A percentile compares a stretch with the other conserved stretches of the same genome.
These are phyloP conservation scores for Hydrozoanthus gracilis DNA, from an alignment of 92 coral and sea anemone genomes.

Conservation along the genomic window DNA sequence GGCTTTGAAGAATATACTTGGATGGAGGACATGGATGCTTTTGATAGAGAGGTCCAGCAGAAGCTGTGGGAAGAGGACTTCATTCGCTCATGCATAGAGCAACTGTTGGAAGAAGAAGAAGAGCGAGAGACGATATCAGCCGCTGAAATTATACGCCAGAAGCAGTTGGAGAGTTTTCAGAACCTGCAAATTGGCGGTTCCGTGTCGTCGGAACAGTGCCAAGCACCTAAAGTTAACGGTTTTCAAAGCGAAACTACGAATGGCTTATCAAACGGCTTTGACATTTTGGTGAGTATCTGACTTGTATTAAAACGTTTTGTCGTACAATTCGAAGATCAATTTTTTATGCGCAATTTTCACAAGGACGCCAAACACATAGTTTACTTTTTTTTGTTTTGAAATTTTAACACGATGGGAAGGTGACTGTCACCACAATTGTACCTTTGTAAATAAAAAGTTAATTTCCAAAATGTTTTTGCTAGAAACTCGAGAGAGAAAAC, in stretches of 20 bases:
- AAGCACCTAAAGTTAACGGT: conserved; percentile 68
- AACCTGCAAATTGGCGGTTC: conserved; percentile 69
- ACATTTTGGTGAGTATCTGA: conserved; percentile 75
- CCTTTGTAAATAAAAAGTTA: background rate
- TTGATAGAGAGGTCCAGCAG: conserved; percentile 83
- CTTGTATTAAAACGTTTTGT: conserved; percentile 16
- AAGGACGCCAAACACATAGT: conserved; percentile 21
- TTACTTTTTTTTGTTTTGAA: conserved; percentile 30
- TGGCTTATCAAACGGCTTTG: conserved; percentile 71
- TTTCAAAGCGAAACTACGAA: conserved; percentile 60
- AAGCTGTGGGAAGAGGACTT: conserved; percentile 93
- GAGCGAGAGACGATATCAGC: conserved; percentile 95
- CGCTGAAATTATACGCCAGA: conserved; percentile 87
- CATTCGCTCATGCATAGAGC: conserved; percentile 98
- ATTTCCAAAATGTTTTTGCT: background rate
- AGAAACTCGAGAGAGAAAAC: background rate
- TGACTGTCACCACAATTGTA: background rate
- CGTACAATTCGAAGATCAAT: conserved; percentile 27
- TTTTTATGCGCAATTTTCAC: conserved; percentile 36
- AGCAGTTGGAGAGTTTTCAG: conserved; percentile 78
- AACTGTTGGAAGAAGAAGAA: conserved; percentile 98
- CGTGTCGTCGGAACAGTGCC: conserved; percentile 64
- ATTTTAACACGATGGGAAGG: conserved; percentile 3
- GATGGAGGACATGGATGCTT: conserved; percentile 93
- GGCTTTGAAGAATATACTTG: conserved; percentile 77